A percentile compares a stretch with the other conserved stretches of the same genome.
Evolutionary conservation across 2,113 vertebrate species (phyloP).

Genomic region (Tychaedon coryphoeus): DNA sequence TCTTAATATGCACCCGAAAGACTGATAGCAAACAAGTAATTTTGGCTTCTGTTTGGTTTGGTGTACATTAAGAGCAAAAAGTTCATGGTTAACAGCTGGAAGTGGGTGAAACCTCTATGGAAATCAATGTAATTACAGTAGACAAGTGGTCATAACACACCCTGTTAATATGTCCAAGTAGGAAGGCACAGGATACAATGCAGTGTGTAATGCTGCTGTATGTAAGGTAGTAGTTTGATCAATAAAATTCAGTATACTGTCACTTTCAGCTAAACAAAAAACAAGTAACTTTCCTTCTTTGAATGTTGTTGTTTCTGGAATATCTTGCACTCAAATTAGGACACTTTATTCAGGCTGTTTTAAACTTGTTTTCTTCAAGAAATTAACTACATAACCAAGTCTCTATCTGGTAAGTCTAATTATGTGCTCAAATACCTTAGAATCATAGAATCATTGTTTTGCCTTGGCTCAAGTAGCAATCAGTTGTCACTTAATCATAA

Average conservation of each 20-base stretch:
- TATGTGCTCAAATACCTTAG: neutral
- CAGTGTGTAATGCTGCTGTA: neutral
- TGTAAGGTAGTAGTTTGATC: neutral
- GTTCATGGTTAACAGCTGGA: neutral
- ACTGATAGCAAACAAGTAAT: neutral
- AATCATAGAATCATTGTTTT: neutral
- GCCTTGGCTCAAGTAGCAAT: neutral
- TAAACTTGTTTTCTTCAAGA: neutral
- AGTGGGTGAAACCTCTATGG: neutral
- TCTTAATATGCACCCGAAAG: neutral
- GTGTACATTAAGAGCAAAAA: neutral
- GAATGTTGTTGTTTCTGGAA: neutral
- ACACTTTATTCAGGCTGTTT: neutral
- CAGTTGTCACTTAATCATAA: neutral
- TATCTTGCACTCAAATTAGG: neutral
- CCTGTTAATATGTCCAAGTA: neutral
- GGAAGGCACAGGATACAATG: neutral
- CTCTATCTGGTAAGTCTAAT: neutral
- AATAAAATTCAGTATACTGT: neutral
- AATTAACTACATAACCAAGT: neutral
- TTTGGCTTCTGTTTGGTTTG: neutral
- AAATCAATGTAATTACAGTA: neutral
- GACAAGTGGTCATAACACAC: neutral
- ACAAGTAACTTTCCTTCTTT: rapidly evolving
- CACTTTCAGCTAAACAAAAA: neutral